Conservation (phyloP, 2,113 vertebrate species). For the Capreolus pygargus region DNA sequence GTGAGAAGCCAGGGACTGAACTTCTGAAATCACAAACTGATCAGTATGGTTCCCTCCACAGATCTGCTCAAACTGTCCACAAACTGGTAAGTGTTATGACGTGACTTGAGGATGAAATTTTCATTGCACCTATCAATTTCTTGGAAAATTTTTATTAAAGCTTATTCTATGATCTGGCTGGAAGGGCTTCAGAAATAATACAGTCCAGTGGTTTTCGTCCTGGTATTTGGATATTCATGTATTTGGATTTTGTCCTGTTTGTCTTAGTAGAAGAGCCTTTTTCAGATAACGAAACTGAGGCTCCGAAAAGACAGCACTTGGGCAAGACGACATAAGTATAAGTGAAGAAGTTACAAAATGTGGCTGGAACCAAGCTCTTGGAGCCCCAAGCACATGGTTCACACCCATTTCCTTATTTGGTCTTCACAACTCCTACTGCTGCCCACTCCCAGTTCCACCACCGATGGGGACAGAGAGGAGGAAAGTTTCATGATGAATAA, state of each 20-base stretch:
- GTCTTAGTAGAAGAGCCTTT: neutral
- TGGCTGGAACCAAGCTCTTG: neutral
- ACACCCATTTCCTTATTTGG: neutral
- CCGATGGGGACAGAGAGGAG: neutral
- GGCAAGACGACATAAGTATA: neutral
- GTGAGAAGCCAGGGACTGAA: neutral
- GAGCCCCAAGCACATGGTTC: neutral
- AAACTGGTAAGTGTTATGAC: neutral
- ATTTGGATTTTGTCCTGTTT: neutral
- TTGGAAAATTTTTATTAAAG: neutral
- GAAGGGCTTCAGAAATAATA: neutral
- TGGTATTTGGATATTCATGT: neutral
- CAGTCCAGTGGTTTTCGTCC: neutral
- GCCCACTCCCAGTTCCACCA: neutral
- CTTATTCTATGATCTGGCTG: neutral
- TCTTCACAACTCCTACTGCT: neutral
- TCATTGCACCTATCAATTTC: neutral
- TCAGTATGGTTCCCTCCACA: neutral
- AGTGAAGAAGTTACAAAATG: neutral
- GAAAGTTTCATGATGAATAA: neutral
- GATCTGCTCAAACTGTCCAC: neutral
- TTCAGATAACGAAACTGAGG: neutral
- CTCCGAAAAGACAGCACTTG: neutral
- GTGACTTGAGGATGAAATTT: neutral
- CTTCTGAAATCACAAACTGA: neutral